A percentile compares a stretch with the other conserved stretches of the same genome.
phyloP scores from a whole-genome alignment of 2,888 invertebrate species.

The Micropterix aruncella region DNA sequence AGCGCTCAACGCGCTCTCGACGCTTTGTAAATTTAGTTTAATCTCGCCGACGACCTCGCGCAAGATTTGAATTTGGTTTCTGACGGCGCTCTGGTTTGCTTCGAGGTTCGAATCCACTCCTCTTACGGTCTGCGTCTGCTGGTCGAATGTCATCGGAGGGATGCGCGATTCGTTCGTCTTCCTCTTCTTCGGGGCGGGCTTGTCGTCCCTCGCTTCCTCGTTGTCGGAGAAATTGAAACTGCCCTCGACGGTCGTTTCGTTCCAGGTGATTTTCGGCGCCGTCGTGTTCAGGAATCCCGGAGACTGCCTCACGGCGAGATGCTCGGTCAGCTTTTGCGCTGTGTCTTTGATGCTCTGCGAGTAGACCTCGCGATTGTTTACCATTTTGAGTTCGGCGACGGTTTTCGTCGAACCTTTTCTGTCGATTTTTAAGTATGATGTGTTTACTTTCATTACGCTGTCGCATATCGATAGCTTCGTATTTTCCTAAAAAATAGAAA shows the following conservation, averaged over 20 bases:
- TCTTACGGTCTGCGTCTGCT: slow-evolving; percentile 10
- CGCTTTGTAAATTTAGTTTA: too few relatives aligned
- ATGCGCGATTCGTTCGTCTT: slow-evolving; percentile 2
- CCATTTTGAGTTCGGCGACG: background rate
- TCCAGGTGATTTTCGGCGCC: slow-evolving; percentile 2
- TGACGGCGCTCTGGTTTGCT: background rate
- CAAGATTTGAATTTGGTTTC: background rate
- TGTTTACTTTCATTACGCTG: background rate
- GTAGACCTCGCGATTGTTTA: slow-evolving; percentile 3
- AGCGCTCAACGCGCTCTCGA: too few relatives aligned
- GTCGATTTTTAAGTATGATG: background rate
- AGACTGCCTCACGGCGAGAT: slow-evolving; percentile 3
- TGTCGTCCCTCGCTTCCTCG: background rate
- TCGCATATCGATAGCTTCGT: background rate
- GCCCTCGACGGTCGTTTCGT: background rate
- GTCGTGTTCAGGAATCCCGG: slow-evolving; percentile 2
- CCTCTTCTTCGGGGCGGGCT: background rate
- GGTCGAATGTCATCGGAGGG: slow-evolving; percentile 12
- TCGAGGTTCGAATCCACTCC: background rate
- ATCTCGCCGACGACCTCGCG: background rate
- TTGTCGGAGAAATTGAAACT: background rate
- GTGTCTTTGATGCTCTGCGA: background rate
- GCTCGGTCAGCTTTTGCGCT: slow-evolving; percentile 2
- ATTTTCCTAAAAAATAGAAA: background rate
- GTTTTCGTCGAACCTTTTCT: background rate